These are phyloP conservation scores for Spilogale gracilis DNA, from an alignment of 2,113 vertebrate species.

Conservation along the genomic window DNA sequence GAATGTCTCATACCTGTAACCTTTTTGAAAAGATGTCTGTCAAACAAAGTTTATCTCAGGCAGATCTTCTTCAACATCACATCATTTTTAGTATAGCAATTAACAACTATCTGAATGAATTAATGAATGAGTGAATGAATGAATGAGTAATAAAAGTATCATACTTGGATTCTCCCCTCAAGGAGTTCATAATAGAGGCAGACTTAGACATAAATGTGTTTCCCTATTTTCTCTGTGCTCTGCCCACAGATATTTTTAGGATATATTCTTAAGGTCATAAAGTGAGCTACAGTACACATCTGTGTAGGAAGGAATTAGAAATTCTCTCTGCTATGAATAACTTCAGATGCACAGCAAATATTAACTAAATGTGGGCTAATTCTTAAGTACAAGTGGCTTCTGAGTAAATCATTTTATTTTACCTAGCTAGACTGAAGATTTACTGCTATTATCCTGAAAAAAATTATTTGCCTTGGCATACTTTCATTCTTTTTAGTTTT, in stretches of 20 bases:
- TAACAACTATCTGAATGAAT: background rate
- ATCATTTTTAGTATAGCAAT: background rate
- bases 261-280: background rate
- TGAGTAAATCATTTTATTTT: slow-evolving; percentile 75
- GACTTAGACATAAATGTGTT: background rate
- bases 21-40: background rate
- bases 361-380: slow-evolving; percentile 56
- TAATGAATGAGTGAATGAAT: background rate
- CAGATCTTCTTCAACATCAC: background rate
- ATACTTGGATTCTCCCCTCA: background rate
- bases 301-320: slow-evolving; percentile 55
- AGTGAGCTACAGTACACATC: background rate
- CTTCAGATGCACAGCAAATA: slow-evolving; percentile 73
- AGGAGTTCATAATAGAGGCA: background rate
- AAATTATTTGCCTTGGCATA: slow-evolving; percentile 29
- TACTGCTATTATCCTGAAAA: slow-evolving; percentile 63
- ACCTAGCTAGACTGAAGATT: slow-evolving; percentile 73
- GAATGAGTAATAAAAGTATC: background rate
- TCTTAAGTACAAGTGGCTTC: background rate
- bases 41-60: background rate
- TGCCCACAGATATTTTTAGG: background rate
- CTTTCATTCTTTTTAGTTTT: slow-evolving; percentile 69
- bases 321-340: background rate
- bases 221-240: background rate
- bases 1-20: background rate